These are phyloP conservation scores for Sminthopsis crassicaudata DNA, from an alignment of 2,113 vertebrate genomes.

Conservation along the genomic window DNA sequence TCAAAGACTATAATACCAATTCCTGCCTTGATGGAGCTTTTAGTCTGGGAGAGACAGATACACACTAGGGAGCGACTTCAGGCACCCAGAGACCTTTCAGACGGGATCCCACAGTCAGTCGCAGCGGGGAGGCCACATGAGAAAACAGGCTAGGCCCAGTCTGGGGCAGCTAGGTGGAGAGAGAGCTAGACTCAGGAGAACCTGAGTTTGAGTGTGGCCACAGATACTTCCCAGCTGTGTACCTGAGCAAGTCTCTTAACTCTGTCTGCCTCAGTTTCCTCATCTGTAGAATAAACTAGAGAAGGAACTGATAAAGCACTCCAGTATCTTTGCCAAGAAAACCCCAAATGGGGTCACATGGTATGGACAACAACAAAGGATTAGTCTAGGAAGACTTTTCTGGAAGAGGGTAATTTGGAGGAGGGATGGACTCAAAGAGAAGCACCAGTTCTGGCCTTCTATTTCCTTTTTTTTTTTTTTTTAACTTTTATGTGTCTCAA, in stretches of 20 bases:
- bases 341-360: not conserved
- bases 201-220: not conserved
- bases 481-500: not conserved
- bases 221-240: not conserved
- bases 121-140: not conserved
- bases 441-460: not conserved
- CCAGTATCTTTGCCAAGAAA: not conserved
- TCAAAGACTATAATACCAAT: not conserved
- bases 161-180: not conserved
- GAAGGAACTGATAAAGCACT: not conserved
- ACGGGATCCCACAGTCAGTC: not conserved
- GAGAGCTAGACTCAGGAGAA: not conserved
- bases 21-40: not conserved
- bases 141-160: not conserved
- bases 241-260: not conserved
- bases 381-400: not conserved
- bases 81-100: not conserved
- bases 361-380: not conserved
- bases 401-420: not conserved
- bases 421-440: not conserved
- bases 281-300: not conserved
- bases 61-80: not conserved
- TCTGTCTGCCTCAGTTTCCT: not conserved
- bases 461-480: no score
- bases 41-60: not conserved